A percentile compares a stretch with the other conserved stretches of the same genome.
phyloP scores from a whole-genome alignment of 2,113 vertebrate species.

The Alligator mississippiensis region DNA sequence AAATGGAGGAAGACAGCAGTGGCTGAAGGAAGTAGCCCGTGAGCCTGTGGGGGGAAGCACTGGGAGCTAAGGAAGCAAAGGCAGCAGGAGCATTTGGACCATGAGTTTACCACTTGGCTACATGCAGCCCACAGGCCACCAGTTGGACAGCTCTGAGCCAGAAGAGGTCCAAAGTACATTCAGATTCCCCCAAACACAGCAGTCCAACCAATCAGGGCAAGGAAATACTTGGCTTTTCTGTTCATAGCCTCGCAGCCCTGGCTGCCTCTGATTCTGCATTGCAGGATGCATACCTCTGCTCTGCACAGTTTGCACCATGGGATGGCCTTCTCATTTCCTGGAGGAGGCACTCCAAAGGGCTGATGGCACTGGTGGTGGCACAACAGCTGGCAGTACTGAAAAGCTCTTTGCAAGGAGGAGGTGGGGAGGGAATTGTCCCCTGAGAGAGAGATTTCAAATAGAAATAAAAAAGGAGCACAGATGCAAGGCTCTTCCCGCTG shows the following conservation, averaged over 20 bases:
- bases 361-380: not conserved
- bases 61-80: too few species aligned
- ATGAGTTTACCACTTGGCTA: too few species aligned
- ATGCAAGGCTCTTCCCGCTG: not conserved
- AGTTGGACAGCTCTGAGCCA: not conserved
- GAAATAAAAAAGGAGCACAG: not conserved
- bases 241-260: not conserved
- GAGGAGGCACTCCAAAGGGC: too few species aligned
- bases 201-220: not conserved
- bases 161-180: not conserved
- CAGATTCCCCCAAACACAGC: not conserved
- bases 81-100: too few species aligned
- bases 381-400: not conserved
- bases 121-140: too few species aligned
- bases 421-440: not conserved
- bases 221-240: not conserved
- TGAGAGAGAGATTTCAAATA: not conserved
- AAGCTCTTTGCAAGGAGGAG: not conserved
- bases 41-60: too few species aligned
- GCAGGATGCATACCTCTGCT: not conserved
- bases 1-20: too few species aligned
- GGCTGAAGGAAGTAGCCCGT: too few species aligned
- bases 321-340: not conserved
- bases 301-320: not conserved
- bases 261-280: not conserved